A percentile compares a stretch with the other conserved stretches of the same genome.
Evolutionary conservation across 2,797 vertebrate genomes (phyloP).

Genomic region (Halcyon chelicuti): DNA sequence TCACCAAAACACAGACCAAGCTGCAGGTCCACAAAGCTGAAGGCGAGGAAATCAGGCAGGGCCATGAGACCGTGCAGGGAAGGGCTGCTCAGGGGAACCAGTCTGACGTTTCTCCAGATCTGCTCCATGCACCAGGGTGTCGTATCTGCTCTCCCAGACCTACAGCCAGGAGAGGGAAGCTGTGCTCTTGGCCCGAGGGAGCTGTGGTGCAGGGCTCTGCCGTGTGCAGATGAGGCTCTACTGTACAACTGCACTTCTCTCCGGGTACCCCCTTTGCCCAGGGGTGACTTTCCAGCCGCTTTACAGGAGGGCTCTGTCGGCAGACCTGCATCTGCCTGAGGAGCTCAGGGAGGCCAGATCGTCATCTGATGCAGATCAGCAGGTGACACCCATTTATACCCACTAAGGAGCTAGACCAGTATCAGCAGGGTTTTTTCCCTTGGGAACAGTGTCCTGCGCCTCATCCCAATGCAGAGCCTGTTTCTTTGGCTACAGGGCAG

Average conservation of each 20-base stretch:
- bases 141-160: background rate
- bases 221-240: background rate
- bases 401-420: background rate
- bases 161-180: background rate
- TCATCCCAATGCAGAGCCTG: background rate
- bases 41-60: background rate
- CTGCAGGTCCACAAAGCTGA: background rate
- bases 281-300: background rate
- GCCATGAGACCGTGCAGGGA: accelerated
- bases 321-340: background rate
- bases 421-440: slow-evolving; percentile 18
- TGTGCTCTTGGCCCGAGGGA: accelerated
- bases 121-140: accelerated
- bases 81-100: background rate
- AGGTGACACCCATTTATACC: background rate
- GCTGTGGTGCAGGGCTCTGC: background rate
- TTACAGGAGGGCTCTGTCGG: background rate
- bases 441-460: slow-evolving; percentile 43
- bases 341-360: background rate
- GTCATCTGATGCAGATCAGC: background rate
- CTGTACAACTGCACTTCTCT: background rate
- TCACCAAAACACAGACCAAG: background rate
- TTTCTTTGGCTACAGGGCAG: slow-evolving; percentile 37
- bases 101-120: background rate
- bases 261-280: background rate